Percentiles rank a stretch among this genome's conserved stretches.
Evolutionary conservation across 2,113 vertebrate species (phyloP).

Genomic region (Saimiri boliviensis): DNA sequence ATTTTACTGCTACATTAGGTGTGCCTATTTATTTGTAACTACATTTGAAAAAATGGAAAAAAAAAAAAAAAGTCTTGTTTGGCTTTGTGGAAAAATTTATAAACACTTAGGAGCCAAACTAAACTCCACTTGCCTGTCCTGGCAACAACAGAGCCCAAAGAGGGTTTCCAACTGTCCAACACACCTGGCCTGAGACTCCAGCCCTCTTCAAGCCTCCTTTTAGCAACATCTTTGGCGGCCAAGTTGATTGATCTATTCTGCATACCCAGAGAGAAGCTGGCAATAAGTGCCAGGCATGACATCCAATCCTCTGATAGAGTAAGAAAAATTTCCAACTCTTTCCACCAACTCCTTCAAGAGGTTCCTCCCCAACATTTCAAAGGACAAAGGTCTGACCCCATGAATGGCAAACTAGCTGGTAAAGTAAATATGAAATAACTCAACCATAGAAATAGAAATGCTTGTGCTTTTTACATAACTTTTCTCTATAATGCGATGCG

Average conservation of each 20-base stretch:
- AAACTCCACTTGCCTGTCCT: not conserved
- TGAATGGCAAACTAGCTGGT: not conserved
- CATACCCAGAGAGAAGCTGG: not conserved
- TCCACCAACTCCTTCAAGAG: not conserved
- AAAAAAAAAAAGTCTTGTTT: not conserved
- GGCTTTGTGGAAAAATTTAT: conserved; percentile 39
- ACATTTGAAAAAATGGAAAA: not conserved
- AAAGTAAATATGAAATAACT: conserved; percentile 17
- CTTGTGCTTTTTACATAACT: not conserved
- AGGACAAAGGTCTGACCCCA: not conserved
- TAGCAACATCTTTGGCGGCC: not conserved
- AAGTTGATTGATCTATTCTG: not conserved
- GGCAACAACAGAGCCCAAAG: not conserved
- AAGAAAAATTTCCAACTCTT: conserved; percentile 25
- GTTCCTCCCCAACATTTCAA: not conserved
- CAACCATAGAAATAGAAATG: not conserved
- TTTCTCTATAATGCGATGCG: not conserved
- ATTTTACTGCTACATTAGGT: not conserved
- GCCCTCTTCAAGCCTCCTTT: not conserved
- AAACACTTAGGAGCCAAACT: conserved; percentile 26
- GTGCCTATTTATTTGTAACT: not conserved
- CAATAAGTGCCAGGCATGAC: not conserved
- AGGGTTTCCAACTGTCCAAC: not conserved
- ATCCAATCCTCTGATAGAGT: not conserved
- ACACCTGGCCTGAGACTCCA: not conserved